Percentiles rank a stretch among this genome's conserved stretches.
Evolutionary conservation across 2,797 vertebrate species (phyloP).

Genomic region (Phalanger gymnotis): DNA sequence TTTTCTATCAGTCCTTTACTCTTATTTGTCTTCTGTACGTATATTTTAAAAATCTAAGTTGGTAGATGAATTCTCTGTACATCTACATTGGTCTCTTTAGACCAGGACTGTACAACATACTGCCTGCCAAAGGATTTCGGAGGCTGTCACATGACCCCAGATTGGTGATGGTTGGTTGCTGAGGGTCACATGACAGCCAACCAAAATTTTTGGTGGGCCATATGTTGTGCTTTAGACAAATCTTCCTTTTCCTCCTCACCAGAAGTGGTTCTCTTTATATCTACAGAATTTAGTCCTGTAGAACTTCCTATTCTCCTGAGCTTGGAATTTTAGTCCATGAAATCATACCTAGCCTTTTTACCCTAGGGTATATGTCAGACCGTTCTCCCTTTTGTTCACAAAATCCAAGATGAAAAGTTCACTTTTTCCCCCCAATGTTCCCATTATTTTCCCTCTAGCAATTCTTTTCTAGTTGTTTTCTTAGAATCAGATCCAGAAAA

Average conservation of each 20-base stretch:
- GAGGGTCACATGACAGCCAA: no score
- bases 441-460: neutral
- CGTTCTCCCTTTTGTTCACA: neutral
- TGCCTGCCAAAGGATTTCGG: no score
- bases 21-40: neutral
- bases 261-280: neutral
- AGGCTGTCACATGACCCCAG: no score
- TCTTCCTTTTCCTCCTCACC: neutral
- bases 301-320: neutral
- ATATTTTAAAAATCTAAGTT: neutral
- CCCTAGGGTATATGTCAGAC: neutral
- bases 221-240: neutral
- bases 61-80: neutral
- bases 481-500: neutral
- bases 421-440: neutral
- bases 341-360: neutral
- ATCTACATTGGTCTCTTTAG: neutral
- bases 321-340: neutral
- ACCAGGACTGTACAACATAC: no score
- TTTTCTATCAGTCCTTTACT: neutral
- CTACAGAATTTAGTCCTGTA: neutral
- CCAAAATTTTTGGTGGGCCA: no score
- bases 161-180: no score
- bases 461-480: neutral
- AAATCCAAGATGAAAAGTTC: neutral